Percentiles rank a stretch among this genome's conserved stretches.
These are phyloP conservation scores for Epizoanthus ramosus DNA, from an alignment of 92 coral and sea anemone species.

Conservation along the genomic window DNA sequence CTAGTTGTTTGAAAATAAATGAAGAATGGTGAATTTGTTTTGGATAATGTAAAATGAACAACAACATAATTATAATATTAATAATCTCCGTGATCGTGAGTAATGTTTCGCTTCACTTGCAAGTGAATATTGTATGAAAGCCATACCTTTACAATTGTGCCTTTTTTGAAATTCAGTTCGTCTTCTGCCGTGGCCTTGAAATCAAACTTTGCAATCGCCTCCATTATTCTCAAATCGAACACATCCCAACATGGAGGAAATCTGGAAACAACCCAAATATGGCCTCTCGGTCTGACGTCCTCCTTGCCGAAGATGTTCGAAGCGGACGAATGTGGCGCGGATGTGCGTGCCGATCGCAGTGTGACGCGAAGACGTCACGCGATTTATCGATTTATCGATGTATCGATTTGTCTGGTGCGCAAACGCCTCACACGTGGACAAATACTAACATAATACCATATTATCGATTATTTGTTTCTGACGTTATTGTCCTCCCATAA, in stretches of 20 bases:
- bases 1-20: slow-evolving; percentile 44
- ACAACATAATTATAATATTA: background rate
- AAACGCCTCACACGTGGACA: too few relatives aligned
- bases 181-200: slow-evolving; percentile 82
- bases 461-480: too few relatives aligned
- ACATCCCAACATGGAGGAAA: slow-evolving; percentile 35
- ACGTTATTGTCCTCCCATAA: too few relatives aligned
- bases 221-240: slow-evolving; percentile 71
- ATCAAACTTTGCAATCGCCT: slow-evolving; percentile 79
- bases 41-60: background rate
- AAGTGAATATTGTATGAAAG: background rate
- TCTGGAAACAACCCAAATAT: slow-evolving; percentile 31
- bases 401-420: too few relatives aligned
- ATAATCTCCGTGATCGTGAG: background rate
- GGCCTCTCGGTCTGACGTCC: slow-evolving; percentile 28
- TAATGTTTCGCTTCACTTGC: background rate
- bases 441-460: too few relatives aligned
- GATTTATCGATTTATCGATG: too few relatives aligned
- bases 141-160: slow-evolving; percentile 81
- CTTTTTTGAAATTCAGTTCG: slow-evolving; percentile 87
- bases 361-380: too few relatives aligned
- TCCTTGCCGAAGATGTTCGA: background rate
- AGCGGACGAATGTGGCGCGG: background rate
- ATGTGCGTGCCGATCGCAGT: background rate
- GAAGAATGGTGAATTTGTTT: background rate